A percentile compares a stretch with the other conserved stretches of the same genome.
Evolutionary conservation across 2,113 vertebrate genomes (phyloP).

Genomic region (Chitala chitala): DNA sequence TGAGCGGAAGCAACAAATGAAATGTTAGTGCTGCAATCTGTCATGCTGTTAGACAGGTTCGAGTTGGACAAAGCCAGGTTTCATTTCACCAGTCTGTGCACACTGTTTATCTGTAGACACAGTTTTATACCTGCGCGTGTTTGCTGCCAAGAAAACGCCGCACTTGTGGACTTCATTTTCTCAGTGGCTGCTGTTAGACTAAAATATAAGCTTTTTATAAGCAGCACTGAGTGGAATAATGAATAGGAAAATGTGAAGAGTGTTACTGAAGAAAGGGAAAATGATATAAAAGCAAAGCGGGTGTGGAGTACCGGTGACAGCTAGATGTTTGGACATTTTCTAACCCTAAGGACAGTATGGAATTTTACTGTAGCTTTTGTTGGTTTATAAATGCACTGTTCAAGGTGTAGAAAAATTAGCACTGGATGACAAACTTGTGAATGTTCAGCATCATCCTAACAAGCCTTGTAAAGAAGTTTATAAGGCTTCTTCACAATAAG

Average conservation of each 20-base stretch:
- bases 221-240: background rate
- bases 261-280: background rate
- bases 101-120: background rate
- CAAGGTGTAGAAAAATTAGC: background rate
- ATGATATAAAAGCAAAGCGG: background rate
- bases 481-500: no score
- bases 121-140: slow-evolving; percentile 1
- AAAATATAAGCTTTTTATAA: background rate
- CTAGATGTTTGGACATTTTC: background rate
- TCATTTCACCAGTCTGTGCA: background rate
- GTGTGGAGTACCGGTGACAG: background rate
- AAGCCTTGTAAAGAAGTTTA: no score
- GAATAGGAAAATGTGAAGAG: background rate
- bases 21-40: background rate
- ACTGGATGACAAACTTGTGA: background rate
- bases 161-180: background rate
- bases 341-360: slow-evolving; percentile 4
- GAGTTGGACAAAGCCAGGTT: background rate
- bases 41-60: background rate
- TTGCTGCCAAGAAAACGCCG: background rate
- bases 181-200: background rate
- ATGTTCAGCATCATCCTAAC: background rate
- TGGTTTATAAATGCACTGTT: background rate
- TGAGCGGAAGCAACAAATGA: background rate
- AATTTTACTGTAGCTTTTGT: background rate